Conservation (phyloP, 2,888 invertebrate species). For the Aspidapion aeneum region DNA sequence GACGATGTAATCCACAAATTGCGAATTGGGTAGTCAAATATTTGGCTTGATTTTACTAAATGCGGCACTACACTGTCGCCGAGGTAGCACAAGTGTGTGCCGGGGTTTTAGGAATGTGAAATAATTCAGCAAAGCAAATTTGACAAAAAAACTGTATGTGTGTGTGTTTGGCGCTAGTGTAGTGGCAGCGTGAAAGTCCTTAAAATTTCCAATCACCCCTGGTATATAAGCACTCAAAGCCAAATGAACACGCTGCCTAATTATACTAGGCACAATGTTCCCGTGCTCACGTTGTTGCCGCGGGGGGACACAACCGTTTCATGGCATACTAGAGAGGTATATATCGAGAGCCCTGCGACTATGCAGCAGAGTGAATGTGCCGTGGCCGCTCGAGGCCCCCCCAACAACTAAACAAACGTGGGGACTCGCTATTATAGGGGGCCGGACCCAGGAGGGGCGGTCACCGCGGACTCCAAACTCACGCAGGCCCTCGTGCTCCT, state of each 20-base stretch:
- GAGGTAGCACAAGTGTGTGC: too few species aligned
- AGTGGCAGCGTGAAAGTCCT: too few species aligned
- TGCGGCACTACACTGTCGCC: too few species aligned
- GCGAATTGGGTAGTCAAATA: too few species aligned
- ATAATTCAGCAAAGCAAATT: too few species aligned
- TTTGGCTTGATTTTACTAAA: too few species aligned
- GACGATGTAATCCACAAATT: too few species aligned
- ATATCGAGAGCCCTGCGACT: neutral
- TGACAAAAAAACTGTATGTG: too few species aligned
- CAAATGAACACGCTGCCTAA: neutral
- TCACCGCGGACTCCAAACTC: slow-evolving; percentile 38
- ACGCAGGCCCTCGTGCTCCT: slow-evolving; percentile 45
- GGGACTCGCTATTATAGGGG: slow-evolving; percentile 31
- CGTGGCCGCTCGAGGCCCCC: neutral
- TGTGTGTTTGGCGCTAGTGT: too few species aligned
- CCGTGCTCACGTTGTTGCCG: neutral
- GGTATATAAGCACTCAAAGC: too few species aligned
- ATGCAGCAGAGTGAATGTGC: too few species aligned
- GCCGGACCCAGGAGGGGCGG: slow-evolving; percentile 21
- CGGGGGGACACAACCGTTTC: neutral
- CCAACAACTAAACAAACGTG: slow-evolving; percentile 26
- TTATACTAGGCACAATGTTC: neutral
- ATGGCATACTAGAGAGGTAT: neutral
- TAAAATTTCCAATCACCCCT: neutral
- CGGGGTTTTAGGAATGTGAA: too few species aligned